Evolutionary conservation across 1,140 invertebrate species (phyloP).

Genomic region (Pseudachorutes palmiensis): DNA sequence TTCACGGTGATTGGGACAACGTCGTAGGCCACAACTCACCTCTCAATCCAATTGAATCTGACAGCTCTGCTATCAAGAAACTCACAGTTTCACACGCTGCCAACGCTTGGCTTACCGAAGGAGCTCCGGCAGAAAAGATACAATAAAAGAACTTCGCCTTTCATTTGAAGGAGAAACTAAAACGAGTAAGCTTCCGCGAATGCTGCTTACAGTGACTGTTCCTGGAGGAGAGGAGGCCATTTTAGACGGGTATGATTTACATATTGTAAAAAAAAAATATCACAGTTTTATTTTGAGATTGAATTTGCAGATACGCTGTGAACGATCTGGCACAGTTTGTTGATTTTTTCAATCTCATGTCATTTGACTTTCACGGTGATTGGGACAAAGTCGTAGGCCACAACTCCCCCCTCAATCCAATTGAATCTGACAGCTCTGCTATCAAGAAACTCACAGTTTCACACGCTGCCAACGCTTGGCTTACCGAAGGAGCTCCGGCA

Average conservation of each 20-base stretch:
- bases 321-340: slow-evolving; percentile 87
- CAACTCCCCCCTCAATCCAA: slow-evolving; percentile 78
- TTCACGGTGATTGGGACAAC: slow-evolving; percentile 86
- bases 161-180: slow-evolving; percentile 85
- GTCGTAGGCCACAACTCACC: slow-evolving; percentile 88
- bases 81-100: slow-evolving; percentile 83
- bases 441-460: slow-evolving; percentile 87
- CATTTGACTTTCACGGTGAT: slow-evolving; percentile 88
- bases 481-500: slow-evolving; percentile 85
- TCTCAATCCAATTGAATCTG: slow-evolving; percentile 75
- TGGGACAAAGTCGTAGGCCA: slow-evolving; percentile 88
- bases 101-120: slow-evolving; percentile 84
- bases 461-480: slow-evolving; percentile 84
- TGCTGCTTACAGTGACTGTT: slow-evolving; percentile 80
- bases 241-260: slow-evolving; percentile 59
- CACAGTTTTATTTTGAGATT: slow-evolving; percentile 11
- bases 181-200: slow-evolving; percentile 63
- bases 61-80: slow-evolving; percentile 81
- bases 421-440: slow-evolving; percentile 79
- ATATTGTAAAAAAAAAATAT: slow-evolving; percentile 46
- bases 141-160: slow-evolving; percentile 74
- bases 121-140: slow-evolving; percentile 88
- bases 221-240: slow-evolving; percentile 87
- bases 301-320: slow-evolving; percentile 61
- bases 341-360: slow-evolving; percentile 91